A percentile compares a stretch with the other conserved stretches of the same genome.
Conservation (phyloP, 2,113 vertebrate genomes). For the Forbesichthys agassizii region DNA sequence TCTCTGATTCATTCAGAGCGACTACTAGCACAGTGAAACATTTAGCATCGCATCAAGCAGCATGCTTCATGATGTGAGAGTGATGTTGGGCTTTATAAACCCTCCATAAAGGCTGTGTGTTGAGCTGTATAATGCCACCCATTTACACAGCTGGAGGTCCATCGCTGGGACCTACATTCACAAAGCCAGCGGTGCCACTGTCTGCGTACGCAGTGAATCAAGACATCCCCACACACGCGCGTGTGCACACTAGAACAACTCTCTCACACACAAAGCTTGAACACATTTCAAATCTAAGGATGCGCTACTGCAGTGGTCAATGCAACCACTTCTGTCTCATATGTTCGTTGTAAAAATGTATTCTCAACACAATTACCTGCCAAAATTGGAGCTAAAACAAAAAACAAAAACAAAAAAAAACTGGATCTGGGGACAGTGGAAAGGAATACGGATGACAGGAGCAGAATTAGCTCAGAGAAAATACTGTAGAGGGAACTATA, state of each 20-base stretch:
- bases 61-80: conserved; percentile 19
- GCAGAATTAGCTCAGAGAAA: not conserved
- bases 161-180: not conserved
- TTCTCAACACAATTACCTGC: not conserved
- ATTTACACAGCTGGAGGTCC: conserved; percentile 43
- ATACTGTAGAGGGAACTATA: not conserved
- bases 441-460: too few species aligned
- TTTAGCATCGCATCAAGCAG: conserved; percentile 21
- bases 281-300: too few species aligned
- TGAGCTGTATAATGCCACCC: conserved; percentile 16
- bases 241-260: not conserved
- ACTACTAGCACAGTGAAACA: conserved; percentile 10
- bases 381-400: not conserved
- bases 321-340: not conserved
- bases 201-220: not conserved
- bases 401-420: not conserved
- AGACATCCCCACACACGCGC: not conserved
- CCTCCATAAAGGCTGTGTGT: not conserved
- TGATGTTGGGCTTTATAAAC: conserved; percentile 27
- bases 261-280: not conserved
- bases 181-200: not conserved
- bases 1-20: not conserved
- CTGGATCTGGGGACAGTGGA: too few species aligned
- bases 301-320: not conserved
- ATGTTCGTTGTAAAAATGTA: not conserved